Conservation (phyloP, 2,797 vertebrate species). For the Scolopax bukidnonensis region DNA sequence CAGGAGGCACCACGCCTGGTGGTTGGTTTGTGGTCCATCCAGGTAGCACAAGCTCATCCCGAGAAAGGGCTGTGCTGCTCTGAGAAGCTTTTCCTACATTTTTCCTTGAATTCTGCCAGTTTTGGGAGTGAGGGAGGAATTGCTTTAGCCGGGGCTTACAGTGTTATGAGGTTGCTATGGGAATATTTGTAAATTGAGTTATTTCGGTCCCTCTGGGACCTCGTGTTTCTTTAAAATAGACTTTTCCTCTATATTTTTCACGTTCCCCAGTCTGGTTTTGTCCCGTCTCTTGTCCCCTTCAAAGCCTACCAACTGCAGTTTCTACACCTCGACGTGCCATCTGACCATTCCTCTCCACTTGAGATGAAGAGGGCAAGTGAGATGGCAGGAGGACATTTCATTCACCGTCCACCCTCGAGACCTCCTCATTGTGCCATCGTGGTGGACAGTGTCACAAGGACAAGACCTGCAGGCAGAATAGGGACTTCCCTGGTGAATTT, state of each 20-base stretch:
- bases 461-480: not conserved
- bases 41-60: not conserved
- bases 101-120: not conserved
- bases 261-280: accelerated
- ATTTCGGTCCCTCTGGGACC: not conserved
- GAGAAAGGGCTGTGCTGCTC: not conserved
- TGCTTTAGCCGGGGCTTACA: not conserved
- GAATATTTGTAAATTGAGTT: not conserved
- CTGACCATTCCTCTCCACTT: accelerated
- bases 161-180: not conserved
- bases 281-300: not conserved
- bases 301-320: not conserved
- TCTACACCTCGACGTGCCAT: not conserved
- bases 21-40: not conserved
- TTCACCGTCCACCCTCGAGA: not conserved
- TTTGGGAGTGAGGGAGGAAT: not conserved
- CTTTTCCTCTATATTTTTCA: not conserved
- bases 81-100: not conserved
- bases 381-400: not conserved
- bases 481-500: not conserved
- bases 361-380: not conserved
- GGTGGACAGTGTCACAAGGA: accelerated
- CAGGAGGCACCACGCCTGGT: not conserved
- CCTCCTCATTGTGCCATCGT: accelerated
- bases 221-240: not conserved